A percentile compares a stretch with the other conserved stretches of the same genome.
Evolutionary conservation across 2,888 invertebrate species (phyloP).

Genomic region (Brachyptera putata): DNA sequence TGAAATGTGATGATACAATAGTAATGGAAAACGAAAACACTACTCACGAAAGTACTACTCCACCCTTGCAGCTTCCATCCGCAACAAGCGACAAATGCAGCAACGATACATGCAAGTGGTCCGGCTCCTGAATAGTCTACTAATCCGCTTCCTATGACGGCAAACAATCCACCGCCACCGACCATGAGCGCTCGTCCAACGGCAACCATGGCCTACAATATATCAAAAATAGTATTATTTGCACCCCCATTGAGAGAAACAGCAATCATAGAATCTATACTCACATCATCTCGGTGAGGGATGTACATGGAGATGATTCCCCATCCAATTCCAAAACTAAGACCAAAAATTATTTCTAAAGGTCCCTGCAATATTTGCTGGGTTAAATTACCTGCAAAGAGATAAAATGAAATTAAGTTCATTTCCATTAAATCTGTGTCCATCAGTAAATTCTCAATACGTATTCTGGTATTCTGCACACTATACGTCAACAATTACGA

Average conservation of each 20-base stretch:
- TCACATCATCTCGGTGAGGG: constrained; percentile 52
- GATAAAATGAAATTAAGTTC: neutral
- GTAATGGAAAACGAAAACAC: too few relatives aligned
- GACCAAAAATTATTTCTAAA: constrained; percentile 57
- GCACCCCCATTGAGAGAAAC: too few relatives aligned
- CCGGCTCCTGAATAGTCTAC: constrained; percentile 60
- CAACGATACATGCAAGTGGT: constrained; percentile 54
- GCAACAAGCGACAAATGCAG: constrained; percentile 53
- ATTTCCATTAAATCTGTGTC: too few relatives aligned
- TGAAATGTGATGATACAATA: too few relatives aligned
- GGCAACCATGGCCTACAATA: constrained; percentile 19
- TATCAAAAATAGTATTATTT: neutral
- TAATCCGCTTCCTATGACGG: constrained; percentile 58
- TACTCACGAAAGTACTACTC: constrained; percentile 29
- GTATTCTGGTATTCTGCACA: too few relatives aligned
- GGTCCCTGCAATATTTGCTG: constrained; percentile 54
- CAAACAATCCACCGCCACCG: constrained; percentile 58
- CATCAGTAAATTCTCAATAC: too few relatives aligned
- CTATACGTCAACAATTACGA: too few relatives aligned
- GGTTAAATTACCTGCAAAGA: constrained; percentile 45
- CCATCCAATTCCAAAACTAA: constrained; percentile 55
- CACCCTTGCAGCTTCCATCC: constrained; percentile 49
- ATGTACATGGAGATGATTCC: constrained; percentile 59
- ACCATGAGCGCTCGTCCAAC: constrained; percentile 50
- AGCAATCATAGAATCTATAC: constrained; percentile 31